Percentiles rank a stretch among this genome's conserved stretches.
These are phyloP conservation scores for Synanthedon myopaeformis DNA, from an alignment of 2,888 invertebrate species.

Conservation along the genomic window DNA sequence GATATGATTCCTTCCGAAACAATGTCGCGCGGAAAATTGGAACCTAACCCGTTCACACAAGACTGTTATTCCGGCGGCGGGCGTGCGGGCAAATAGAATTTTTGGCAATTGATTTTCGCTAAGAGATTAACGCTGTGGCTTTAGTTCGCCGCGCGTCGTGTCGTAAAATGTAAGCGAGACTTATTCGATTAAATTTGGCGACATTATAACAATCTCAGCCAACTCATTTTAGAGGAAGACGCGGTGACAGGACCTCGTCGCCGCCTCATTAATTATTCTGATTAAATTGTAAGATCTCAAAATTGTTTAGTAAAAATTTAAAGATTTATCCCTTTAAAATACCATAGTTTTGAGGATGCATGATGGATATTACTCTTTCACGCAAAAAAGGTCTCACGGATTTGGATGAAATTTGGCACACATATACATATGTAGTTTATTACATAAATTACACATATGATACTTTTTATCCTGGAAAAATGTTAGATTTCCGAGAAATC, in stretches of 20 bases:
- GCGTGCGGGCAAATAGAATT: slow-evolving; percentile 41
- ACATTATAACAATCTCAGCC: slow-evolving; percentile 62
- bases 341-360: too few relatives aligned
- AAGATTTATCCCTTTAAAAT: too few relatives aligned
- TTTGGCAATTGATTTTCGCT: slow-evolving; percentile 64
- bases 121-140: slow-evolving; percentile 59
- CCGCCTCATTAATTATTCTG: slow-evolving; percentile 1
- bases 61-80: slow-evolving; percentile 22
- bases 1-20: slow-evolving; percentile 47
- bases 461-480: too few relatives aligned
- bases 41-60: slow-evolving; percentile 31
- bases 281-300: slow-evolving; percentile 2
- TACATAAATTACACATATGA: too few relatives aligned
- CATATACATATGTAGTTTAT: too few relatives aligned
- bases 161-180: slow-evolving; percentile 66
- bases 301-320: background rate
- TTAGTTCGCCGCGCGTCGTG: slow-evolving; percentile 36
- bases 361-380: too few relatives aligned
- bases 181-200: slow-evolving; percentile 67
- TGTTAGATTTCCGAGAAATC: too few relatives aligned
- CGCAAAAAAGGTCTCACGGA: too few relatives aligned
- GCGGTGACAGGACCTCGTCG: slow-evolving; percentile 23
- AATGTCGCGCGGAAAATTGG: slow-evolving; percentile 26
- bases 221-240: slow-evolving; percentile 47
- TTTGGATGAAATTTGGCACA: too few relatives aligned